Percentiles rank a stretch among this genome's conserved stretches.
These are phyloP conservation scores for Drosophila eugracilis DNA, from an alignment of 1,140 invertebrate genomes.

Conservation along the genomic window DNA sequence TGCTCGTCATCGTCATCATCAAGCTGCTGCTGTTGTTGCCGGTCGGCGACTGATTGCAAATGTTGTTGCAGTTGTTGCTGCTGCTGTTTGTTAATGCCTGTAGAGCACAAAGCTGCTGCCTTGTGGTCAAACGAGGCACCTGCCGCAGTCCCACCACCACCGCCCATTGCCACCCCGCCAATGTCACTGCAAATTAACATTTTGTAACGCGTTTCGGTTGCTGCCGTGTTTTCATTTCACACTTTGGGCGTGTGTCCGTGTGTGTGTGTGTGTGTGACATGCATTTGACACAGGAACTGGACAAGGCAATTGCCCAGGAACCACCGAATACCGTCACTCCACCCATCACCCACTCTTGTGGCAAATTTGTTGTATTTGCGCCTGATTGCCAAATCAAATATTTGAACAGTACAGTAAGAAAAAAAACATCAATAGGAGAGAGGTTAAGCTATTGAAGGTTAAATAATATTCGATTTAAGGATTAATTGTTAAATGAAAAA, in stretches of 20 bases:
- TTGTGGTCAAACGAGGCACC: slow-evolving; percentile 46
- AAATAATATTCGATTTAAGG: too few relatives aligned
- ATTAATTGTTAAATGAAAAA: too few relatives aligned
- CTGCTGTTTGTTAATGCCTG: slow-evolving; percentile 57
- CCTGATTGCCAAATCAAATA: slow-evolving; percentile 78
- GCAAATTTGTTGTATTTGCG: slow-evolving; percentile 77
- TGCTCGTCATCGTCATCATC: slow-evolving; percentile 63
- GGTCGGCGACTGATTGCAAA: slow-evolving; percentile 63
- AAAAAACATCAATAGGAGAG: too few relatives aligned
- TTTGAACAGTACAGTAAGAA: slow-evolving; percentile 42
- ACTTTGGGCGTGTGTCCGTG: slow-evolving; percentile 31
- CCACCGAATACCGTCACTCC: not conserved
- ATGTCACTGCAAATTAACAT: slow-evolving; percentile 75
- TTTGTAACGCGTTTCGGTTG: slow-evolving; percentile 72
- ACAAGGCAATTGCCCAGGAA: slow-evolving; percentile 49
- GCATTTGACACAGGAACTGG: slow-evolving; percentile 54
- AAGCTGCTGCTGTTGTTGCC: slow-evolving; percentile 26
- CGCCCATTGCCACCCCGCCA: slow-evolving; percentile 8
- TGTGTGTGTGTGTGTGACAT: slow-evolving; percentile 46
- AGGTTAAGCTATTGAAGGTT: not conserved
- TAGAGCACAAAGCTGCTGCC: slow-evolving; percentile 58
- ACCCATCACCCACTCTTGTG: slow-evolving; percentile 20
- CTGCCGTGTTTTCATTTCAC: slow-evolving; percentile 69
- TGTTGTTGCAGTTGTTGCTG: slow-evolving; percentile 49
- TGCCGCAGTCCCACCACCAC: slow-evolving; percentile 30